Evolutionary conservation across 2,888 invertebrate genomes (phyloP).

Genomic region (Microctonus brassicae): DNA sequence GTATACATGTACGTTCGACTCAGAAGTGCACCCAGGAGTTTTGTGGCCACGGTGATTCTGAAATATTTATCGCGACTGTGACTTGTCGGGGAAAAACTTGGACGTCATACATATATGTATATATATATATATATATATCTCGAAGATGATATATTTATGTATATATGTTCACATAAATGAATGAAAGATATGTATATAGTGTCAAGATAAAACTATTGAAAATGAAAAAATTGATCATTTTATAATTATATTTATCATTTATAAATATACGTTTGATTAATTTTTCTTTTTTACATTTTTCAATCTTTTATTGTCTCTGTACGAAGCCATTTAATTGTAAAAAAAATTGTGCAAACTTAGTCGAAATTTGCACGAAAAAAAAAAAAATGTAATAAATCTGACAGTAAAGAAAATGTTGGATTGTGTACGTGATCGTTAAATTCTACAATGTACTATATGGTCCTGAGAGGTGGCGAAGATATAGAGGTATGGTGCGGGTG

Average conservation of each 20-base stretch:
- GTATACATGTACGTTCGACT: not conserved
- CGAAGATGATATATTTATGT: not conserved
- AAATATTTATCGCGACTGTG: conserved; percentile 18
- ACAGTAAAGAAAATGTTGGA: not conserved
- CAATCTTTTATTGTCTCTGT: too few species aligned
- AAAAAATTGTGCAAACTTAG: not conserved
- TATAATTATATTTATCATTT: too few species aligned
- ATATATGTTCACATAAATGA: not conserved
- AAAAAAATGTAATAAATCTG: not conserved
- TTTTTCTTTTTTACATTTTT: too few species aligned
- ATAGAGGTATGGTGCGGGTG: not conserved
- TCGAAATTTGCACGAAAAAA: not conserved
- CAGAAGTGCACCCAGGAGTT: conserved; percentile 22
- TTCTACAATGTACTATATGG: not conserved
- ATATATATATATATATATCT: not conserved
- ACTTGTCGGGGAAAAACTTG: not conserved
- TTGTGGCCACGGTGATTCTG: conserved; percentile 19
- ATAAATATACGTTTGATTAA: too few species aligned
- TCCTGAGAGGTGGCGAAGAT: not conserved
- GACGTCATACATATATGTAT: not conserved
- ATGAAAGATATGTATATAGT: not conserved
- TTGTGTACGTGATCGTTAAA: not conserved
- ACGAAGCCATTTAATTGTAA: too few species aligned
- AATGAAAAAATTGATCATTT: not conserved
- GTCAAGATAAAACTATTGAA: not conserved